phyloP scores from a whole-genome alignment of 2,888 invertebrate genomes.

The Archips crataeganus region DNA sequence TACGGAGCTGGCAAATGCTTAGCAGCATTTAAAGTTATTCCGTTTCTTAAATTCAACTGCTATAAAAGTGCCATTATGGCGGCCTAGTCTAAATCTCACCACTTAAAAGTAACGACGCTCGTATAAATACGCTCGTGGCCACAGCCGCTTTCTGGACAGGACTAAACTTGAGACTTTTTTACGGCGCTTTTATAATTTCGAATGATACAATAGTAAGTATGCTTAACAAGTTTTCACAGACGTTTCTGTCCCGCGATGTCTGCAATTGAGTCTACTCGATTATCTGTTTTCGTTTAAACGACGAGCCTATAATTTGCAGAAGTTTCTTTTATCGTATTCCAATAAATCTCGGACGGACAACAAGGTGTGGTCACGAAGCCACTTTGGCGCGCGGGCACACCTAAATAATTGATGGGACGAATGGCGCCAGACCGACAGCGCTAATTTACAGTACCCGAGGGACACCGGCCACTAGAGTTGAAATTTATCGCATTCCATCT shows the following conservation, averaged over 20 bases:
- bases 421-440: conserved; percentile 59
- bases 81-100: conserved; percentile 49
- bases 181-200: background rate
- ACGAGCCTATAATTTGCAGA: conserved; percentile 29
- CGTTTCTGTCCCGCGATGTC: background rate
- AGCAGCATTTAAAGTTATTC: conserved; percentile 51
- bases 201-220: background rate
- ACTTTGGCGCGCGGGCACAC: conserved; percentile 29
- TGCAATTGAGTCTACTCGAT: background rate
- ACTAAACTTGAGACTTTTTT: conserved; percentile 10
- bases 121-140: conserved; percentile 34
- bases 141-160: conserved; percentile 8
- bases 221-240: background rate
- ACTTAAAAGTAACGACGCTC: conserved; percentile 45
- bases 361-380: conserved; percentile 38
- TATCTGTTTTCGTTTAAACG: conserved; percentile 19
- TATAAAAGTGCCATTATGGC: conserved; percentile 53
- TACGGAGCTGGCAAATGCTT: conserved; percentile 15
- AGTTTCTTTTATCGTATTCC: conserved; percentile 38
- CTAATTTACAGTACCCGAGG: conserved; percentile 67
- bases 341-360: conserved; percentile 39
- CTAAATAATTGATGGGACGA: conserved; percentile 59
- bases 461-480: conserved; percentile 59
- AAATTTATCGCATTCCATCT: conserved; percentile 67
- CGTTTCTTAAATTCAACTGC: conserved; percentile 54